These are phyloP conservation scores for Steinernema carpocapsae DNA, from an alignment of 2,888 invertebrate species.

Conservation along the genomic window DNA sequence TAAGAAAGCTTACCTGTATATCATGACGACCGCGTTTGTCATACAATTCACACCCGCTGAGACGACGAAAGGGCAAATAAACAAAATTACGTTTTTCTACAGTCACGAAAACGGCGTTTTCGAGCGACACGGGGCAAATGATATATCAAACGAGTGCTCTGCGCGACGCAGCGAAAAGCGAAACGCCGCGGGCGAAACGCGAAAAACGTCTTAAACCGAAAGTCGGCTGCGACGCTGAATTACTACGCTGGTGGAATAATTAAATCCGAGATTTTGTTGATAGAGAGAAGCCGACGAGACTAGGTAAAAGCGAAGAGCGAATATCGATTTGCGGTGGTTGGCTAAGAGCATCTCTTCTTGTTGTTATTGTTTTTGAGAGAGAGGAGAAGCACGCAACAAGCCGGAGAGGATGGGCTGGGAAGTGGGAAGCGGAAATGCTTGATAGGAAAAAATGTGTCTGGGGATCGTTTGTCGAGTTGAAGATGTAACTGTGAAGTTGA, in stretches of 20 bases:
- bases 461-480: too few species aligned
- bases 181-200: neutral
- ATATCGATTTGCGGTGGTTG: constrained; percentile 9
- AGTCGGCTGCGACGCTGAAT: neutral
- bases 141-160: too few species aligned
- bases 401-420: neutral
- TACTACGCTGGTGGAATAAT: constrained; percentile 9
- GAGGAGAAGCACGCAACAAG: neutral
- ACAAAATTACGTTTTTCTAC: neutral
- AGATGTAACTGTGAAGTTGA: too few species aligned
- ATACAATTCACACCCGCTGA: neutral
- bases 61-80: neutral
- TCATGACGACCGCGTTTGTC: constrained; percentile 1
- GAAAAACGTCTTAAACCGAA: neutral
- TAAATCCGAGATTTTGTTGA: neutral
- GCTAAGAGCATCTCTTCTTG: neutral
- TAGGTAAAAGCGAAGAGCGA: neutral
- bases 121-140: too few species aligned
- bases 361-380: neutral
- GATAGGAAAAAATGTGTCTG: too few species aligned
- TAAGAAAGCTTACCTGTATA: constrained; percentile 23
- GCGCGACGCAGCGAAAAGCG: neutral
- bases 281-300: neutral
- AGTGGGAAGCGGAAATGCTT: too few species aligned
- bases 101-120: too few species aligned